phyloP scores from a whole-genome alignment of 1,140 invertebrate species.

The Riptortus pedestris region DNA sequence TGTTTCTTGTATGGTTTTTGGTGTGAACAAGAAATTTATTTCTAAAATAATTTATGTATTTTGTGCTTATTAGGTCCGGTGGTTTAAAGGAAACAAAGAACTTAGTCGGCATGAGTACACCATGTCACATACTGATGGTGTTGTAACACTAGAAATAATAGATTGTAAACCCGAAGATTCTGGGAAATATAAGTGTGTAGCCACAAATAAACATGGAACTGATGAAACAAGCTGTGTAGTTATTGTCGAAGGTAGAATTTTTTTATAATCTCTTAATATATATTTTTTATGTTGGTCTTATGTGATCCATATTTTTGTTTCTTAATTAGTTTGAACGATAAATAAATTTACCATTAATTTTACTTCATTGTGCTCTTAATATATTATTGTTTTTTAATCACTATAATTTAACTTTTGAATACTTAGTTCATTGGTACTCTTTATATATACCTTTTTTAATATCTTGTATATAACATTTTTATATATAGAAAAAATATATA shows the following conservation, averaged over 20 bases:
- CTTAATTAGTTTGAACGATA: not conserved
- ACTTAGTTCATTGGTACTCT: too few species aligned
- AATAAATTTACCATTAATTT: not conserved
- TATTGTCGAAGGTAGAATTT: constrained; percentile 83
- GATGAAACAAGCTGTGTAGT: constrained; percentile 93
- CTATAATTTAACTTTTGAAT: constrained; percentile 6
- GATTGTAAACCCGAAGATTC: constrained; percentile 89
- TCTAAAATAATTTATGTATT: too few species aligned
- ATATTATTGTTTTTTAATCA: constrained; percentile 14
- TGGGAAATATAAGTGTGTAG: constrained; percentile 89
- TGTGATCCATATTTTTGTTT: not conserved
- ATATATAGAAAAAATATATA: too few species aligned
- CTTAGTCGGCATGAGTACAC: constrained; percentile 81
- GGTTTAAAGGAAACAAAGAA: constrained; percentile 90
- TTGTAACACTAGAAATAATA: constrained; percentile 91
- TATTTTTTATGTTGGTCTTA: not conserved
- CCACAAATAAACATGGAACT: constrained; percentile 80
- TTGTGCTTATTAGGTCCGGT: constrained; percentile 45
- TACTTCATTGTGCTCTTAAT: not conserved
- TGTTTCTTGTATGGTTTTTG: too few species aligned
- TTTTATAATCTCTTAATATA: not conserved
- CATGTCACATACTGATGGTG: constrained; percentile 81
- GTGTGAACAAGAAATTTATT: too few species aligned
- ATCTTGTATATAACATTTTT: too few species aligned
- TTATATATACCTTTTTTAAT: too few species aligned